A percentile compares a stretch with the other conserved stretches of the same genome.
Conservation (phyloP, 2,888 invertebrate species). For the Stenotaenia linearis region DNA sequence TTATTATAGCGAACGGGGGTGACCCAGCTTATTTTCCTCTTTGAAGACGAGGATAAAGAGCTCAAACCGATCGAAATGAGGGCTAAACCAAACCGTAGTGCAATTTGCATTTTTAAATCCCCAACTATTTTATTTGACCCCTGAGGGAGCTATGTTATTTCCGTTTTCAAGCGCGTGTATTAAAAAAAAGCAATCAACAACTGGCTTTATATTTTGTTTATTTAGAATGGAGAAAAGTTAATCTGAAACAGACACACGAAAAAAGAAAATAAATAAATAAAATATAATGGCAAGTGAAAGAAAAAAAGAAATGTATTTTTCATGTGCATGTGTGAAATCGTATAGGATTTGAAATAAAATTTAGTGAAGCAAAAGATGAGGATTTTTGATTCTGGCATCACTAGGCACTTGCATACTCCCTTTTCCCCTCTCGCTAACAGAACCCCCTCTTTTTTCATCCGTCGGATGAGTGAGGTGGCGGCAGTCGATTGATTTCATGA, state of each 20-base stretch:
- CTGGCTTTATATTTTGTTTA: constrained; percentile 9
- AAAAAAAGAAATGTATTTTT: background rate
- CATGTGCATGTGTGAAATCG: constrained; percentile 8
- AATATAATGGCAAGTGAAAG: background rate
- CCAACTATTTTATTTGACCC: constrained; percentile 2
- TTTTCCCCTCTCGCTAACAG: background rate
- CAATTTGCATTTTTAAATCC: constrained; percentile 26
- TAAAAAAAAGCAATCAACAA: constrained; percentile 13
- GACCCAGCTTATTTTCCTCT: constrained; percentile 11
- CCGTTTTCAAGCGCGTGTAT: background rate
- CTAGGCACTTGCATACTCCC: constrained; percentile 15
- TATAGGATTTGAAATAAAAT: constrained; percentile 26
- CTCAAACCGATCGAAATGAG: constrained; percentile 23
- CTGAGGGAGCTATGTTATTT: background rate
- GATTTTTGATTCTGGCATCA: constrained; percentile 22
- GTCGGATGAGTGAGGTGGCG: constrained; percentile 26
- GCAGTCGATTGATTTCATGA: constrained; percentile 17
- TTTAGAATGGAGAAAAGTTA: background rate
- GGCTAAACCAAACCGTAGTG: background rate
- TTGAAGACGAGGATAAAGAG: constrained; percentile 14
- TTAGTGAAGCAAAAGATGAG: constrained; percentile 24
- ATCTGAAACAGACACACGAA: background rate
- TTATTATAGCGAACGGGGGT: background rate
- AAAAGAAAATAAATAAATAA: background rate
- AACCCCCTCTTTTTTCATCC: constrained; percentile 21